Evolutionary conservation across 2,888 invertebrate species (phyloP), one percentile per base, ranked within the genome.

Genomic region (Tachina fera): DNA sequence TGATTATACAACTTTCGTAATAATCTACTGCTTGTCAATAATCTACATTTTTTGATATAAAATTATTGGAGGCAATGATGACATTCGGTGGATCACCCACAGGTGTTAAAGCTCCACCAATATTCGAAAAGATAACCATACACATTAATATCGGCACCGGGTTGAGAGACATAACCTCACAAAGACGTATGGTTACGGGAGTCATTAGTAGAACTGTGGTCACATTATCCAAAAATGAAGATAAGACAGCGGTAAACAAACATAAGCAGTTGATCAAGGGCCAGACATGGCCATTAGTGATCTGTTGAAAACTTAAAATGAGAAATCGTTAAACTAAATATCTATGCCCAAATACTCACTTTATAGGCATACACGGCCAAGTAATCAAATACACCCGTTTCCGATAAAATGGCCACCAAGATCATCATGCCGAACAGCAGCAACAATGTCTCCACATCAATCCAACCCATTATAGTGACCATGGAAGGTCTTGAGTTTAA

Each of bases 91-190:
- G 98, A 92, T 98, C 98, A 0, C 98, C 98, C 1, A 98, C 96
- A 0, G 98, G 98, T 0, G 98, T 98, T 22, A 97, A 95, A 0
- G 97, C 96, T 0, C 98, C 98, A 0, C 98, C 98, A 76, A 98
- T 97, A 90, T 98, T 98, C 19, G 97, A 97, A 91, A 96, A 98
- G 89, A 98, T 95, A 65, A 98, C 96, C 95, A 97, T 96, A 0
- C 96, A 96, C 93, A 97, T 97, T 75, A 98, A 92, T 67, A 98
- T 96, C 3, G 97, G 97, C 0, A 97, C 96, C 0, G 98, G 98
- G 92, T 98, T 97, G 71, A 98, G 91, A 87, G 96, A 95, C 95
- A 97, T 96, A 58, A 97, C 97, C 93, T 98, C 98, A 90, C 98
- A 98, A 19, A 98, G 95, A 93, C 95, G 94, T 88, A 97, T 96